These are phyloP conservation scores for Cephonodes hylas DNA, from an alignment of 2,888 invertebrate genomes.

Conservation along the genomic window DNA sequence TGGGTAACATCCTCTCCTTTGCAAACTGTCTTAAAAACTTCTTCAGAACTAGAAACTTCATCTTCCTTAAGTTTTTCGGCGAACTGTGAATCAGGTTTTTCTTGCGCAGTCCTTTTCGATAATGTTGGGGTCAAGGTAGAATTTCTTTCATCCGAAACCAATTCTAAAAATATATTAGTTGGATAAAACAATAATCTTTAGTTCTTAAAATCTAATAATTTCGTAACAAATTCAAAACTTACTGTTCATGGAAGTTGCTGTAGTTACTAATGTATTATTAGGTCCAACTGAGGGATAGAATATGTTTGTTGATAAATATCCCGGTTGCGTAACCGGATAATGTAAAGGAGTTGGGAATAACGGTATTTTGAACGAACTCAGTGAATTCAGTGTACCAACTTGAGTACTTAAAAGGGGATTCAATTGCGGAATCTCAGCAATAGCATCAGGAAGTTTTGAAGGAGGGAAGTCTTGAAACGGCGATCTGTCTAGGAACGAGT, in stretches of 20 bases:
- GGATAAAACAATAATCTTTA: too few relatives aligned
- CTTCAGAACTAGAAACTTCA: slow-evolving; percentile 89
- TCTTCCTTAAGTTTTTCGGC: slow-evolving; percentile 82
- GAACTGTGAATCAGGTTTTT: slow-evolving; percentile 62
- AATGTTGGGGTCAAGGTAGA: slow-evolving; percentile 26
- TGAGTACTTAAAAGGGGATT: slow-evolving; percentile 46
- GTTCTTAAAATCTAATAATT: too few relatives aligned
- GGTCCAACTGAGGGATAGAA: slow-evolving; percentile 64
- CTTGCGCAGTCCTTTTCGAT: slow-evolving; percentile 42
- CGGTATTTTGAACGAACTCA: slow-evolving; percentile 66
- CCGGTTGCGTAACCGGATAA: slow-evolving; percentile 60
- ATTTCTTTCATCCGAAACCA: slow-evolving; percentile 20
- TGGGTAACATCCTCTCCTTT: slow-evolving; percentile 28
- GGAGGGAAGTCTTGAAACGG: slow-evolving; percentile 54
- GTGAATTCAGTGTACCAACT: slow-evolving; percentile 43
- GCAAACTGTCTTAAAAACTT: slow-evolving; percentile 66
- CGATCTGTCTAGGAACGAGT: slow-evolving; percentile 49
- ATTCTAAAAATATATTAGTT: too few relatives aligned
- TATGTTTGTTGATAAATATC: slow-evolving; percentile 71
- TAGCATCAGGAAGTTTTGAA: slow-evolving; percentile 47
- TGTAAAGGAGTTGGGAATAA: slow-evolving; percentile 60
- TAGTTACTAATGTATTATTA: slow-evolving; percentile 48
- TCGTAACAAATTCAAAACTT: slow-evolving; percentile 3
- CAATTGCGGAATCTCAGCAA: slow-evolving; percentile 43
- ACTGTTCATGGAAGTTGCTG: neutral